Conservation (phyloP, 2,888 invertebrate species). For the Meliscaeva auricollis region DNA sequence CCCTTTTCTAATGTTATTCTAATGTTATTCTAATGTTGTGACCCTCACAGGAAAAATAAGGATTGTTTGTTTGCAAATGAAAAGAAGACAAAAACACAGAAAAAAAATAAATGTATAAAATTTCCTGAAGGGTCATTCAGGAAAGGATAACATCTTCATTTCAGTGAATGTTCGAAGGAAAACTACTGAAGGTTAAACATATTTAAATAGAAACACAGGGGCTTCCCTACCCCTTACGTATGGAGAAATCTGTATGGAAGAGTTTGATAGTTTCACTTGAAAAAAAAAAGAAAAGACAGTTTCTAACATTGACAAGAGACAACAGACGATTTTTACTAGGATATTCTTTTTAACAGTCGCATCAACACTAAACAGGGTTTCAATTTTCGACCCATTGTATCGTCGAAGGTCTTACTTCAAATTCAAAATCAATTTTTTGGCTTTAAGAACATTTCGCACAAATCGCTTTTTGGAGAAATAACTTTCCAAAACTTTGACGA, state of each 20-base stretch:
- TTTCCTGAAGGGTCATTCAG: conserved; percentile 73
- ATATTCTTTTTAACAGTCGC: too few species aligned
- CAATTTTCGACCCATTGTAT: too few species aligned
- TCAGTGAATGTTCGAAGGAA: conserved; percentile 21
- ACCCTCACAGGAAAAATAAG: conserved; percentile 66
- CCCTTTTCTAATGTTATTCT: conserved; percentile 69
- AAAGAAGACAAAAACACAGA: conserved; percentile 45
- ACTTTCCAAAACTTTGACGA: conserved; percentile 6
- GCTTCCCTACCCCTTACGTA: too few species aligned
- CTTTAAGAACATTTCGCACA: not conserved
- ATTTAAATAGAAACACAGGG: conserved; percentile 8
- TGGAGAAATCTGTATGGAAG: too few species aligned
- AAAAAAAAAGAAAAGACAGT: too few species aligned
- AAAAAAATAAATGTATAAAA: conserved; percentile 25
- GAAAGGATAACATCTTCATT: conserved; percentile 68
- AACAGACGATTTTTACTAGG: too few species aligned
- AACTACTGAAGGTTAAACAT: conserved; percentile 25
- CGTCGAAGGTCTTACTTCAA: too few species aligned
- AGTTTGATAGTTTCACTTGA: too few species aligned
- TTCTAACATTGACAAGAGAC: too few species aligned
- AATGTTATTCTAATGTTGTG: conserved; percentile 74
- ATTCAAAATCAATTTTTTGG: not conserved
- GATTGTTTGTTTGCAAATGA: conserved; percentile 70
- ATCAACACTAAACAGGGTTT: too few species aligned
- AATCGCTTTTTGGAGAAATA: not conserved